Evolutionary conservation across 2,797 vertebrate genomes (phyloP), one percentile per base, ranked within the genome.

Genomic region (Paratrypauchen microcephalus): DNA sequence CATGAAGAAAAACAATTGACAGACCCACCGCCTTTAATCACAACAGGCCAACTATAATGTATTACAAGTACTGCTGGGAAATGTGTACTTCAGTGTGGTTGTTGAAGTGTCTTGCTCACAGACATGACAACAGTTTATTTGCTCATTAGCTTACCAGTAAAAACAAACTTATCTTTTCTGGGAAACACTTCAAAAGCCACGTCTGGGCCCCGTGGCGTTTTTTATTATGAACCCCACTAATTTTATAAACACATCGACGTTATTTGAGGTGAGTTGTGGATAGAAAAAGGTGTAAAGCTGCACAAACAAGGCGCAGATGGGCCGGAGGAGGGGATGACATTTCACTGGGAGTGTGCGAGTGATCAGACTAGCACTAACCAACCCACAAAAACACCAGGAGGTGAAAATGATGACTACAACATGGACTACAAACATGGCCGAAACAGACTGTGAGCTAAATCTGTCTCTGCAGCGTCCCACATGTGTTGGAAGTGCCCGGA

Each of bases 231-330:
- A 32, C 19, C 30, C 58, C 26, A 36, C 58, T 60, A 36, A 36
- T n/a, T 60, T n/a, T 16, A 12, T 8, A 28, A 57, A 57, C 55
- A 57, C 48, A 32, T 12, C 39, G 32, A 45, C 72, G 64, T 30
- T 57, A 32, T 21, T 13, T 55, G 61, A 71, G 65, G 19, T 61
- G 72, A 72, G 68, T 59, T 7, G 3, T 54, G 58, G 52, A 76
- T 28, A 57, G 54, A 75, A 32, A 36, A 73, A 70, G 65, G 70
- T 78, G 81, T 56, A 78, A 69, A 60, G 70, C 41, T 68, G 58
- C 58, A 78, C 71, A 85, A 83, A 81, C 77, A 73, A 75, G 77
- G 68, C 78, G 73, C 90, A 92, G 90, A 91, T 89, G 90, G 89
- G 74, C 63, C 66, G 87, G 85, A 88, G 89, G 89, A 90, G 82